Evolutionary conservation across 2,797 vertebrate genomes (phyloP), one percentile per base, ranked within the genome.

Genomic region (Geotrypetes seraphini): DNA sequence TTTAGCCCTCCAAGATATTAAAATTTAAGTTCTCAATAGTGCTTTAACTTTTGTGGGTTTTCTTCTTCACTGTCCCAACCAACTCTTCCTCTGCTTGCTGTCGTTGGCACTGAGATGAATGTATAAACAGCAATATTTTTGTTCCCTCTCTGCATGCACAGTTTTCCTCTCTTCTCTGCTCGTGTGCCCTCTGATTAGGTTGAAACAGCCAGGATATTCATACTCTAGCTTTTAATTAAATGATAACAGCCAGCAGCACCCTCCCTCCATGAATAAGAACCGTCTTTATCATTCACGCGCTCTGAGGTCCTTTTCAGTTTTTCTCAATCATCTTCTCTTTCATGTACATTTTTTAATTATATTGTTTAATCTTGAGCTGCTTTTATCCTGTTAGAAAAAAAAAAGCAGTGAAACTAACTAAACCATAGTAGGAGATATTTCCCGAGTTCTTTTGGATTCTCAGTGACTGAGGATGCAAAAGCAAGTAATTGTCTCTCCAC

Each of bases 311-410:
- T 50, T 33, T 19, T 30, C 29, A 30, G 24, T 35, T 24, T 24
- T 31, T 37, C 34, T 48, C 31, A 29, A 12, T 19, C 19, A 22
- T 28, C 37, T 36, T 33, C 35, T 22, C 48, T 45, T 28, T 39
- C 42, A 32, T 39, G 47, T 43, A 36, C 39, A 26, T 43, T 44
- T 50, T 39, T 39, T 50, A 28, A 39, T 44, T 44, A 47, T 47
- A 44, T 47, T 47, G 47, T 40, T 47, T 47, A 47, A 47, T 47
- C 36, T 47, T 36, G 47, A 27, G n/a, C n/a, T n/a, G n/a, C n/a
- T n/a, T n/a, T n/a, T n/a, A n/a, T n/a, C n/a, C n/a, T n/a, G n/a
- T n/a, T n/a, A n/a, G n/a, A n/a, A n/a, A n/a, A n/a, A n/a, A n/a
- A n/a, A n/a, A n/a, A n/a, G n/a, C n/a, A n/a, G n/a, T n/a, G n/a